Base-by-base conservation (phyloP, 2,797 vertebrate species). In the Anniella stebbinsi region DNA sequence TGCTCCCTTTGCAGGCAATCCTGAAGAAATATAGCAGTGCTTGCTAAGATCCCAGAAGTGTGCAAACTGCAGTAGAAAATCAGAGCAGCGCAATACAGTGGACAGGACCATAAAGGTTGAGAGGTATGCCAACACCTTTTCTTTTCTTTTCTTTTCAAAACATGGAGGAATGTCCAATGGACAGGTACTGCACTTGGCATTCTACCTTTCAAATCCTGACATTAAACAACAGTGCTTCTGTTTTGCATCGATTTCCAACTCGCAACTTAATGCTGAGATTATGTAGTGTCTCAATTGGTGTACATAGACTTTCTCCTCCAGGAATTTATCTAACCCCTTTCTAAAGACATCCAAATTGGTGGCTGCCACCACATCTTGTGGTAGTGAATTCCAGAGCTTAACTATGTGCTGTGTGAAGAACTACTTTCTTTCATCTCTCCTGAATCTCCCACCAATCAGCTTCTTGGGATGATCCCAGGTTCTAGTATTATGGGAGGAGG, bases 241-340 rank as follows among this genome's bases (percentile, higher is more conserved):
- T 2, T 36, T 91, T 91, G 86, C 30, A 83, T 83, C 10, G 84
- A 13, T 25, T 25, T 72, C 54, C 2, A 80, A 28, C 23, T 12
- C 30, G 17, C 5, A 80, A 8, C 38, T 91, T 83, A 89, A 70
- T 28, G 45, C 57, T 48, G 86, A 48, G n/a, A 83, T 90, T 63
- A 15, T 90, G 48, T 88, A 92, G 17, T 63, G 63, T 87, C 25
- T 48, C 69, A n/a, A n/a, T n/a, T n/a, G n/a, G n/a, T n/a, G n/a
- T n/a, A n/a, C n/a, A n/a, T n/a, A n/a, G n/a, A n/a, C n/a, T n/a
- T n/a, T n/a, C n/a, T n/a, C n/a, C n/a, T n/a, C n/a, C n/a, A n/a
- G n/a, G n/a, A n/a, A n/a, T n/a, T n/a, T n/a, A n/a, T n/a, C n/a
- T n/a, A n/a, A n/a, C n/a, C n/a, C n/a, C n/a, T n/a, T n/a, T n/a